These are phyloP conservation scores for Pseudochromis fuscus DNA, from an alignment of 2,797 vertebrate genomes.

Conservation along the genomic window DNA sequence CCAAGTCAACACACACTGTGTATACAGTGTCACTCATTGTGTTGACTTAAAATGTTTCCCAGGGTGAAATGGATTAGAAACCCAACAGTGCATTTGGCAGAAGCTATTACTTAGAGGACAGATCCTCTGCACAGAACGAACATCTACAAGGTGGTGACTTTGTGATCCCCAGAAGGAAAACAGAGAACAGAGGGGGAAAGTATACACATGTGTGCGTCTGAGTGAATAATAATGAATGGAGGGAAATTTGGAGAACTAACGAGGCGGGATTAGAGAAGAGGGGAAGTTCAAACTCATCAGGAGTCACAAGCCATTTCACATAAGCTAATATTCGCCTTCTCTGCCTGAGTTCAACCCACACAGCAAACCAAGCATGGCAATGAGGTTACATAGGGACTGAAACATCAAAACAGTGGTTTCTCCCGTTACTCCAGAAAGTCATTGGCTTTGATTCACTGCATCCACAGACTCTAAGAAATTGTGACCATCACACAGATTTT, in stretches of 20 bases:
- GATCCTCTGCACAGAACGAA: constrained; percentile 63
- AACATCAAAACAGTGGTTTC: constrained; percentile 68
- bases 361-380: constrained; percentile 64
- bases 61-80: constrained; percentile 76
- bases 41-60: constrained; percentile 83
- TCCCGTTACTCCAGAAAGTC: constrained; percentile 54
- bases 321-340: constrained; percentile 64
- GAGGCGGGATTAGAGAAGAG: constrained; percentile 55
- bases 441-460: constrained; percentile 57
- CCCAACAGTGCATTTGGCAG: constrained; percentile 64
- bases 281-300: constrained; percentile 62
- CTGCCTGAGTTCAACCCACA: constrained; percentile 63
- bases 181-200: constrained; percentile 37
- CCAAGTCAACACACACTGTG: constrained; percentile 74
- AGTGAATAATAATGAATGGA: constrained; percentile 54
- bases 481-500: constrained; percentile 56
- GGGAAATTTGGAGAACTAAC: constrained; percentile 62
- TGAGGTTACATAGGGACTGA: constrained; percentile 62
- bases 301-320: constrained; percentile 66
- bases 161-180: constrained; percentile 64
- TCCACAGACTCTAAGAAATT: constrained; percentile 64
- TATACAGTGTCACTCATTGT: constrained; percentile 76
- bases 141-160: constrained; percentile 66
- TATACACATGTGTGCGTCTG: constrained; percentile 25
- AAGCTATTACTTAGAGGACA: constrained; percentile 73